Base-by-base conservation (phyloP, 2,888 invertebrate genomes). In the Tolmerus cingulatus region DNA sequence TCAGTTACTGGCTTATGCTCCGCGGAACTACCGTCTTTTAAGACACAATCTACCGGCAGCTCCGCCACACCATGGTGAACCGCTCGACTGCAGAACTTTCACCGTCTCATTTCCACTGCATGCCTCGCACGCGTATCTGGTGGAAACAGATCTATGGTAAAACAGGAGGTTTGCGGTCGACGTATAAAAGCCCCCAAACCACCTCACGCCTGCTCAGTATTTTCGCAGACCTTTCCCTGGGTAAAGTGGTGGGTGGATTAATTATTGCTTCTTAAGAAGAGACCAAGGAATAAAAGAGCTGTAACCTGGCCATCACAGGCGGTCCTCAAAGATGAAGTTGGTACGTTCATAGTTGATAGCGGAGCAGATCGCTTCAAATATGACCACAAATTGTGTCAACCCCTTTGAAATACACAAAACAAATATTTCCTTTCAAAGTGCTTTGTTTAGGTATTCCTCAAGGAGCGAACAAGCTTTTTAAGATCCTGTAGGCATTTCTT, bases 131-230 rank as follows among this genome's bases (percentile, higher is more conserved):
- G 14, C 78, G 74, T 74, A 77, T 86, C 86, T 74, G 85, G 85
- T 87, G 79, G 87, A 88, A 88, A 87, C 87, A 79, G 87, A 87
- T 82, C 66, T 86, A 86, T 87, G 74, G 40, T 57, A 79, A 37
- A 86, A 66, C 84, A 78, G 74, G 85, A 88, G 87, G 87, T 87
- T 88, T 87, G 86, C 51, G 81, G 84, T 89, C 89, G 90, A 81
- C 89, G 90, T 91, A 91, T 91, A 91, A 91, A 91, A 91, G 91
- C 90, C 90, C 90, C 90, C 90, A 90, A 89, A 90, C 89, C 89
- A 89, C 89, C 90, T 91, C 90, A 89, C 89, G 89, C 90, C 90
- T 90, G 90, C 90, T 91, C 91, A 91, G 91, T 91, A 90, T 89
- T 90, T 89, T 89, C 90, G 90, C 89, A 89, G 88, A 89, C 89